Evolutionary conservation across 2,113 vertebrate species (phyloP), one percentile per base, ranked within the genome.

Genomic region (Phyllostomus hastatus): DNA sequence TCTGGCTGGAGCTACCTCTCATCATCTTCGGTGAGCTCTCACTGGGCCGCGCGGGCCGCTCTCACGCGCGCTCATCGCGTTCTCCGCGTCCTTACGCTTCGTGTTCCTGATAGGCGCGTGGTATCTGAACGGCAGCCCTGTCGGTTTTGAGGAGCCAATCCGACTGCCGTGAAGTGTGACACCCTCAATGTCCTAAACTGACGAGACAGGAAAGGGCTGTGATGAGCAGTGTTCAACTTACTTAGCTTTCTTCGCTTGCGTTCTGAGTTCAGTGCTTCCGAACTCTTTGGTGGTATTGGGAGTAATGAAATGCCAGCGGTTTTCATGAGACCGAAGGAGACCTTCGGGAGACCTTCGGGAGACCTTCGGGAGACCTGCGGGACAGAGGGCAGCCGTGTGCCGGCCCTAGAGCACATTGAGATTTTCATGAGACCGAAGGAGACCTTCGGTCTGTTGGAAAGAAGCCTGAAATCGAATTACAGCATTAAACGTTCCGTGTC

Each of bases 1-100:
- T 99, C 97, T 99, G 99, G 99, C 96, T 99, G 48, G 99, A 99
- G 70, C 98, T 99, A 95, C 99, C 99, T 66, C 99, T 99, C 17
- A 99, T 99, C 95, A 99, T 99, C 98, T 99, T 99, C 46, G 99
- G 99, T 99, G 97, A 97, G 98, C 97, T 93, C 57, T 87, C 15
- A 1, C 73, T 95, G n/a, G n/a, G n/a, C n/a, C n/a, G 78, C 1
- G 59, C 12, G 9, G 31, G 1, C 28, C 12, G 0, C 70, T 66
- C 69, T 33, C 1, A 0, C 50, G 64, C 35, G 80, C 41, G 54
- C n/a, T 43, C 52, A 2, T 20, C 4, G 5, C 20, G 10, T 28
- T 46, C 52, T 50, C 48, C 7, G 26, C 4, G 9, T 50, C n/a
- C 7, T n/a, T 12, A 12, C 10, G 2, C 64, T 80, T 1, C 2